phyloP scores from a whole-genome alignment of 2,888 invertebrate genomes.

The Dynastes grantii region DNA sequence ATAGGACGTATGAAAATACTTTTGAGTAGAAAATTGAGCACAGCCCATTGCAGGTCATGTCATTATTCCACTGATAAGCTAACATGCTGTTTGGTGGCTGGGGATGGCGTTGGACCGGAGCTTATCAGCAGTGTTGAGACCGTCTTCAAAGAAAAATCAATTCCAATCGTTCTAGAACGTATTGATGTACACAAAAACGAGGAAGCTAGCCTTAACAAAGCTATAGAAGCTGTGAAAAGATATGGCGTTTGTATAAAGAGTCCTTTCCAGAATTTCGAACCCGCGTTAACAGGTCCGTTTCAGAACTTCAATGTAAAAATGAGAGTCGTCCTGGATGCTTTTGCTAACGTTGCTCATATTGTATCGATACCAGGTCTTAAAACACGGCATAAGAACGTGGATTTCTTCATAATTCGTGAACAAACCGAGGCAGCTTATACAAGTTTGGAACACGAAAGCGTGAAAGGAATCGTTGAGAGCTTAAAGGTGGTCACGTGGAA shows the following conservation, averaged over 20 bases:
- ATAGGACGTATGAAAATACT: background rate
- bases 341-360: slow-evolving; percentile 93
- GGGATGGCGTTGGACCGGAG: slow-evolving; percentile 97
- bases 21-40: background rate
- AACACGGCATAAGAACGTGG: slow-evolving; percentile 88
- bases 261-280: slow-evolving; percentile 83
- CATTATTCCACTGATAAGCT: slow-evolving; percentile 60
- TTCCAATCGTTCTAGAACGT: slow-evolving; percentile 94
- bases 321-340: slow-evolving; percentile 86
- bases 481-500: slow-evolving; percentile 88
- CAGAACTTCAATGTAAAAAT: slow-evolving; percentile 63
- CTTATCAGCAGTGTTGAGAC: slow-evolving; percentile 88
- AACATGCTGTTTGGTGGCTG: slow-evolving; percentile 92
- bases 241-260: slow-evolving; percentile 86
- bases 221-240: slow-evolving; percentile 83
- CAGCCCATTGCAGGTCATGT: slow-evolving; percentile 14
- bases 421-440: slow-evolving; percentile 99
- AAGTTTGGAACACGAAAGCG: slow-evolving; percentile 91
- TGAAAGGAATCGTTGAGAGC: slow-evolving; percentile 91
- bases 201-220: slow-evolving; percentile 86
- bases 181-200: slow-evolving; percentile 89
- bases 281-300: slow-evolving; percentile 35
- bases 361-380: slow-evolving; percentile 90
- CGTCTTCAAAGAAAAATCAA: slow-evolving; percentile 88
- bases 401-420: slow-evolving; percentile 94